A percentile compares a stretch with the other conserved stretches of the same genome.
Evolutionary conservation across 2,797 vertebrate species (phyloP).

Genomic region (Margarornis squamiger): DNA sequence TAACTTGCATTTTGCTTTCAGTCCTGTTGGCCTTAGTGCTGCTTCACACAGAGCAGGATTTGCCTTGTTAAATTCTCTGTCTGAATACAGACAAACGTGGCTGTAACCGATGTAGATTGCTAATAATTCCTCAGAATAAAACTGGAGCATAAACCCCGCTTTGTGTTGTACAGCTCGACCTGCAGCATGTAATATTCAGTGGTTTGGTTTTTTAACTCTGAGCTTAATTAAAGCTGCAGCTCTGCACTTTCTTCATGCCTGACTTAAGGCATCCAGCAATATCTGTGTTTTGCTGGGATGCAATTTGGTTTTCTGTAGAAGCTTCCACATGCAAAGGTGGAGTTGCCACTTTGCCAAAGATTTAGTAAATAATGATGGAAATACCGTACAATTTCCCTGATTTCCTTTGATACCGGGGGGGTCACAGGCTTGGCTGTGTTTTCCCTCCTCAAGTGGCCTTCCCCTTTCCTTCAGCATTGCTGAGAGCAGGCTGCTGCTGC

Average conservation of each 20-base stretch:
- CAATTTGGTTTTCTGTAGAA: background rate
- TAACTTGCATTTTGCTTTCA: background rate
- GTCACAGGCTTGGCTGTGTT: background rate
- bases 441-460: background rate
- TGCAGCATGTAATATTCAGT: background rate
- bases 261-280: background rate
- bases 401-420: background rate
- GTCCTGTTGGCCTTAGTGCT: background rate
- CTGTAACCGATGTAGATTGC: background rate
- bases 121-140: background rate
- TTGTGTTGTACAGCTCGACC: background rate
- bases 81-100: background rate
- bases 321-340: background rate
- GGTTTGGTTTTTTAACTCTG: background rate
- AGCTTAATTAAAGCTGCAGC: background rate
- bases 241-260: background rate
- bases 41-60: background rate
- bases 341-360: background rate
- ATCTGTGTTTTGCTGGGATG: background rate
- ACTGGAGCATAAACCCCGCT: background rate
- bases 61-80: background rate
- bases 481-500: background rate
- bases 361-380: background rate
- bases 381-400: background rate
- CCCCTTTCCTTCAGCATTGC: background rate